Base-by-base conservation (phyloP, 1,140 invertebrate species). In the Drosophila lowei region DNA sequence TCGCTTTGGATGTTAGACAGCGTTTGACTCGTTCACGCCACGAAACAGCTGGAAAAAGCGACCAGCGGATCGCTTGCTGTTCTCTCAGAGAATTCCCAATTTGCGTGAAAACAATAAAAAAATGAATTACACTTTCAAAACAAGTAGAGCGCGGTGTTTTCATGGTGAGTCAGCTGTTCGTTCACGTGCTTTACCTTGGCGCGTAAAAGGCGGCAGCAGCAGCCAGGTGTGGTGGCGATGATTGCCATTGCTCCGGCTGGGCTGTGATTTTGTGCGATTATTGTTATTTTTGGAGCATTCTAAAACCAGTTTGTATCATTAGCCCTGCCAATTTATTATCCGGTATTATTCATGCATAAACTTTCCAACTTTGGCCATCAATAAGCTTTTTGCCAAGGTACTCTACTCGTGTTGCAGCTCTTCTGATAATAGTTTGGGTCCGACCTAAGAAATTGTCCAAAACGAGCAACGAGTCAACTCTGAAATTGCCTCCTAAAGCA, bases 141-240 rank as follows among this genome's bases (percentile, higher is more conserved):
- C 65, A 68, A 86, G 46, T 88, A 65, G 74, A 88, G 77, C 83
- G 50, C 52, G 46, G 52, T 44, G 54, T 38, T 59, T 15, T 52
- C 56, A 43, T 16, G 38, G 18, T 86, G 81, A 86, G 23, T 88
- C 83, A 88, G 70, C 81, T 21, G 42, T 28, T 70, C 73, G 67
- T 85, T 77, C 81, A 81, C 73, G 81, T 85, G 81, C 72, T 64
- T 86, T 60, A 86, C 81, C 81, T 86, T 86, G 81, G 81, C 7
- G 63, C 38, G 81, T 76, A 79, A 85, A 85, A 85, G 81, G 77
- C 77, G 80, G 76, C 79, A 81, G 63, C 38, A 46, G 73, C 58
- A 43, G 46, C 30, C 70, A 48, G 79, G 11, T 38, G 34, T 71
- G 63, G 68, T 78, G 79, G 25, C 21, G 21, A 25, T 42, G 41